A percentile compares a stretch with the other conserved stretches of the same genome.
phyloP scores from a whole-genome alignment of 2,888 invertebrate genomes.

The Hydroisotoma schaefferi region DNA sequence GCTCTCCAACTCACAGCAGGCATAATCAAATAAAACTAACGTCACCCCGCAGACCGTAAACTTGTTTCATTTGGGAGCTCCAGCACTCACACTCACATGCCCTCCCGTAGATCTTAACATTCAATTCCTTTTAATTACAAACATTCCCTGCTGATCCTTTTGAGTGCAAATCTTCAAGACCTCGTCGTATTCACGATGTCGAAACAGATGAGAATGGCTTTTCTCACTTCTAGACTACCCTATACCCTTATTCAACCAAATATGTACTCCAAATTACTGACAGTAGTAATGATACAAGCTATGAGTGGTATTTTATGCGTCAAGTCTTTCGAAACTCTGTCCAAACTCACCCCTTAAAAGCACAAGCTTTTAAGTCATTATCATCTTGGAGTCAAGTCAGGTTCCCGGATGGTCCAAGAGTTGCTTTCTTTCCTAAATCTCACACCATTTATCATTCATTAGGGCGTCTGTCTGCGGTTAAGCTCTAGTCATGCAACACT shows the following conservation, averaged over 20 bases:
- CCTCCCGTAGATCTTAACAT: constrained; percentile 12
- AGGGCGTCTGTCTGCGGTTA: too few species aligned
- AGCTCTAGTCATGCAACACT: too few species aligned
- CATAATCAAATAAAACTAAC: constrained; percentile 5
- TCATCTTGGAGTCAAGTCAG: too few species aligned
- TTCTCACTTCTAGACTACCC: too few species aligned
- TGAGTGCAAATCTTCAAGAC: constrained; percentile 13
- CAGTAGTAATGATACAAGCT: too few species aligned
- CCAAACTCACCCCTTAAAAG: too few species aligned
- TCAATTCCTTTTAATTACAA: constrained; percentile 38
- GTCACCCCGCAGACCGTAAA: constrained; percentile 3
- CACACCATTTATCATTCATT: constrained; percentile 5
- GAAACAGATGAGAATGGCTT: too few species aligned
- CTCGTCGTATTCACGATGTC: too few species aligned
- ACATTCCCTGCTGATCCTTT: constrained; percentile 35
- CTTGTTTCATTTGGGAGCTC: not conserved
- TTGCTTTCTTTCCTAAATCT: not conserved
- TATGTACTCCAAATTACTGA: too few species aligned
- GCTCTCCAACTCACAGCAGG: constrained; percentile 4
- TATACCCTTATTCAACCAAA: too few species aligned
- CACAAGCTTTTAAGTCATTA: not conserved
- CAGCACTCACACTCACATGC: constrained; percentile 4
- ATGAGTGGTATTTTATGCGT: too few species aligned
- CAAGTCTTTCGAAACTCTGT: too few species aligned
- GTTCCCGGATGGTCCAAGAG: not conserved